A percentile compares a stretch with the other conserved stretches of the same genome.
These are phyloP conservation scores for Macrobrachium rosenbergii DNA, from an alignment of 1,140 invertebrate genomes.

Conservation along the genomic window DNA sequence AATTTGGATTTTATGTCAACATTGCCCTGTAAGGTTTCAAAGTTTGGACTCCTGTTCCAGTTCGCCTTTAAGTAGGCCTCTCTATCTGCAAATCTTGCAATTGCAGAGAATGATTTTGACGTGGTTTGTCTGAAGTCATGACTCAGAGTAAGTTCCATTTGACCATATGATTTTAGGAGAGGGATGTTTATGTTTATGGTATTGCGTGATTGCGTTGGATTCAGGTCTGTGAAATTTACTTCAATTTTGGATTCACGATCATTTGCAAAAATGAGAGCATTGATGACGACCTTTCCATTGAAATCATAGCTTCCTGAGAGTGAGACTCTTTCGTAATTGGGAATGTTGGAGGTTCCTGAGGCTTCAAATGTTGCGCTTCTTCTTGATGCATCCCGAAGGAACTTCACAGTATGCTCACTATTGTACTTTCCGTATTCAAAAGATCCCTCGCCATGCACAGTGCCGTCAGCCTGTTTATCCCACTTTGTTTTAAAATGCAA, in stretches of 20 bases:
- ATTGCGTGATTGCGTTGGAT: constrained; percentile 33
- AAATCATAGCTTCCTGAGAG: constrained; percentile 50
- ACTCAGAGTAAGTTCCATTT: constrained; percentile 42
- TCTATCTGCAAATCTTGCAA: constrained; percentile 26
- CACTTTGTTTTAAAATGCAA: constrained; percentile 39
- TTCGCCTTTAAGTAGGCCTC: constrained; percentile 30
- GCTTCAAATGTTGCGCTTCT: constrained; percentile 37
- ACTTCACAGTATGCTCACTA: constrained; percentile 26
- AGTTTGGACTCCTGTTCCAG: constrained; percentile 40
- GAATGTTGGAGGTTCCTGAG: constrained; percentile 45
- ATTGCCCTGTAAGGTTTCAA: constrained; percentile 29
- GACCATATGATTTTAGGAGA: constrained; percentile 23
- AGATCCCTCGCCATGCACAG: constrained; percentile 22
- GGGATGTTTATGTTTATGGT: constrained; percentile 6
- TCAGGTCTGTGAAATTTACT: constrained; percentile 24
- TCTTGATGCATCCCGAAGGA: constrained; percentile 15
- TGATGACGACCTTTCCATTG: constrained; percentile 29
- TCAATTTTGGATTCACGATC: constrained; percentile 27
- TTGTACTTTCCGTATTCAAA: constrained; percentile 46
- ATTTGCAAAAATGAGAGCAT: neutral
- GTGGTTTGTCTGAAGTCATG: constrained; percentile 56
- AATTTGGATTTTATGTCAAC: constrained; percentile 43
- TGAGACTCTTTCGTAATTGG: constrained; percentile 26
- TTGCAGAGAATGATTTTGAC: constrained; percentile 29
- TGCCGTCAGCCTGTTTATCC: constrained; percentile 33